phyloP scores from a whole-genome alignment of 2,888 invertebrate genomes.

The Pseudeuparius sepicola region DNA sequence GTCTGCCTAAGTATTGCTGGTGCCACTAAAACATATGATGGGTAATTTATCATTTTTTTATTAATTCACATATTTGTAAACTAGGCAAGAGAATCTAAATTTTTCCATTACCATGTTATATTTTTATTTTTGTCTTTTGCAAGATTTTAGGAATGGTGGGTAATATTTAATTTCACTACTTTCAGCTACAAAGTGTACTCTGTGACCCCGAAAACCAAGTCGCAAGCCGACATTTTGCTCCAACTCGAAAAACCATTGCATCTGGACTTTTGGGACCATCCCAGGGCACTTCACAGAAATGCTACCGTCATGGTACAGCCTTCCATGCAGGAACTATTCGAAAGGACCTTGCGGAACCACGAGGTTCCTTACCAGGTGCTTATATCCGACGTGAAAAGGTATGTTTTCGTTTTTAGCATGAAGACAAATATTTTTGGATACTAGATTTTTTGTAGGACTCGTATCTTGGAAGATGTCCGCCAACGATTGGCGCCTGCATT shows the following conservation, averaged over 20 bases:
- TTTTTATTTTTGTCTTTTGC: too few relatives aligned
- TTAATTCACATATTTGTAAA: too few relatives aligned
- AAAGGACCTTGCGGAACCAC: slow-evolving; percentile 3
- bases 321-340: slow-evolving; percentile 7
- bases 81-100: too few relatives aligned
- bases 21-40: too few relatives aligned
- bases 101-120: too few relatives aligned
- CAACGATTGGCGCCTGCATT: not conserved
- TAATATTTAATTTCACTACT: too few relatives aligned
- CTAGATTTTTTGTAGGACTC: not conserved
- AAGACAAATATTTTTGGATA: too few relatives aligned
- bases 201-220: slow-evolving; percentile 11
- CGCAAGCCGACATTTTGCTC: slow-evolving; percentile 12
- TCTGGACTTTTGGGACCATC: slow-evolving; percentile 15
- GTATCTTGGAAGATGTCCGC: not conserved
- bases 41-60: too few relatives aligned
- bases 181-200: slow-evolving; percentile 14
- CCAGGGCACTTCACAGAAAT: slow-evolving; percentile 4
- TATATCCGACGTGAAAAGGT: slow-evolving; percentile 12
- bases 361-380: slow-evolving; percentile 9
- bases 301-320: slow-evolving; percentile 14
- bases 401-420: too few relatives aligned
- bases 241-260: slow-evolving; percentile 24
- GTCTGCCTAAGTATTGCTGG: too few relatives aligned
- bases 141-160: too few relatives aligned